Percentiles rank a stretch among this genome's conserved stretches.
phyloP scores from a whole-genome alignment of 2,888 invertebrate genomes.

The Drosophila cyrtoloma region DNA sequence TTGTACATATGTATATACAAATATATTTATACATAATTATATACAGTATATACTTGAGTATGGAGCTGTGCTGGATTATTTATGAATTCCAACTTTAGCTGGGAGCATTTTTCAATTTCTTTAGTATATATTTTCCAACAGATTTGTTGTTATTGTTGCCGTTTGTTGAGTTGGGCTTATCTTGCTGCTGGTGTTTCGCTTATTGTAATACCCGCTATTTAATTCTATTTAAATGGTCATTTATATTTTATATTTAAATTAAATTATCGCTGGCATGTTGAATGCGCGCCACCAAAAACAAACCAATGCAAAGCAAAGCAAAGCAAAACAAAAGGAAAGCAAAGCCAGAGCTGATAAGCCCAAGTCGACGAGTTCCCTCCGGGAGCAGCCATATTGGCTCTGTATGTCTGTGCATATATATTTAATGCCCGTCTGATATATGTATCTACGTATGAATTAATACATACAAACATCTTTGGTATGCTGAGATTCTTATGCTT shows the following conservation, averaged over 20 bases:
- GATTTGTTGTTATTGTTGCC: slow-evolving; percentile 25
- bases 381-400: slow-evolving; percentile 32
- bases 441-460: neutral
- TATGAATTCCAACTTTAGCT: slow-evolving; percentile 36
- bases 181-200: slow-evolving; percentile 40
- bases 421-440: slow-evolving; percentile 5
- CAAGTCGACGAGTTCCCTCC: slow-evolving; percentile 14
- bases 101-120: slow-evolving; percentile 43
- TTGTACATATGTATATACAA: slow-evolving; percentile 16
- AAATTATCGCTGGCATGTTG: slow-evolving; percentile 58
- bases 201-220: slow-evolving; percentile 40
- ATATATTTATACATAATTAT: neutral
- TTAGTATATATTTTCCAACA: slow-evolving; percentile 33
- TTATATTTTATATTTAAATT: slow-evolving; percentile 70
- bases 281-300: slow-evolving; percentile 40
- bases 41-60: slow-evolving; percentile 5
- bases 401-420: neutral
- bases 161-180: slow-evolving; percentile 43
- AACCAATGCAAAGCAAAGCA: slow-evolving; percentile 39
- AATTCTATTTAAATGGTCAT: slow-evolving; percentile 51
- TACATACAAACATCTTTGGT: neutral
- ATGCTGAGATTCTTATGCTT: slow-evolving; percentile 35
- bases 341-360: slow-evolving; percentile 53
- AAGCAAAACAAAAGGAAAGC: slow-evolving; percentile 29
- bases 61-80: slow-evolving; percentile 35